phyloP scores from a whole-genome alignment of 2,113 vertebrate species.

The Cinclus cinclus region DNA sequence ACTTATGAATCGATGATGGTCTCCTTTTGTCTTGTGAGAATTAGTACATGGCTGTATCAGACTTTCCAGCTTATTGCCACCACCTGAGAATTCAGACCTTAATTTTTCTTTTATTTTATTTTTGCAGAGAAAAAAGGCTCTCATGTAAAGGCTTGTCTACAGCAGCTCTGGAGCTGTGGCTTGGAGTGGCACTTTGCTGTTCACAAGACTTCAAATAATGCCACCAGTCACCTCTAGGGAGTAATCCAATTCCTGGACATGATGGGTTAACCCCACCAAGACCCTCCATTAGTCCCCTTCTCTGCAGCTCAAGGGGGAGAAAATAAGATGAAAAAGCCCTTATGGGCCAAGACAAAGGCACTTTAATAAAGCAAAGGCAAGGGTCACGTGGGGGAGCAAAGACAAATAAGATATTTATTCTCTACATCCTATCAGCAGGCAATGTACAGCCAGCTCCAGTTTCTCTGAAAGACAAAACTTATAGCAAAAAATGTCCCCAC shows the following conservation, averaged over 20 bases:
- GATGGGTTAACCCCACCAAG: not conserved
- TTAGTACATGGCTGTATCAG: not conserved
- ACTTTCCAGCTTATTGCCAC: not conserved
- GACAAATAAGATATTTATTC: not conserved
- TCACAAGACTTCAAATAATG: not conserved
- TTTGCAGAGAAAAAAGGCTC: not conserved
- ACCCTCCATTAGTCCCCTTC: not conserved
- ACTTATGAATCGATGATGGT: not conserved
- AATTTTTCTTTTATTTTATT: not conserved
- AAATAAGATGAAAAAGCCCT: not conserved
- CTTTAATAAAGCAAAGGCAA: not conserved
- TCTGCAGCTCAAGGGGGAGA: not conserved
- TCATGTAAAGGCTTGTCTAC: not conserved
- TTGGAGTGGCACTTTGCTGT: not conserved
- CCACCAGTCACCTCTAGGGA: not conserved
- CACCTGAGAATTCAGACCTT: not conserved
- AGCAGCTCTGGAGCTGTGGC: not conserved
- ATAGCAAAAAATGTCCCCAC: not conserved
- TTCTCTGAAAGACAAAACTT: not conserved
- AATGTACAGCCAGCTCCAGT: not conserved
- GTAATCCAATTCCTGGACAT: not conserved
- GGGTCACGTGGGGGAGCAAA: fast-evolving
- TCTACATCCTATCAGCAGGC: not conserved
- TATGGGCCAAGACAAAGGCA: not conserved
- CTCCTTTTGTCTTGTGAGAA: not conserved